Evolutionary conservation across 2,888 invertebrate genomes (phyloP).

Genomic region (Aethes cnicana): DNA sequence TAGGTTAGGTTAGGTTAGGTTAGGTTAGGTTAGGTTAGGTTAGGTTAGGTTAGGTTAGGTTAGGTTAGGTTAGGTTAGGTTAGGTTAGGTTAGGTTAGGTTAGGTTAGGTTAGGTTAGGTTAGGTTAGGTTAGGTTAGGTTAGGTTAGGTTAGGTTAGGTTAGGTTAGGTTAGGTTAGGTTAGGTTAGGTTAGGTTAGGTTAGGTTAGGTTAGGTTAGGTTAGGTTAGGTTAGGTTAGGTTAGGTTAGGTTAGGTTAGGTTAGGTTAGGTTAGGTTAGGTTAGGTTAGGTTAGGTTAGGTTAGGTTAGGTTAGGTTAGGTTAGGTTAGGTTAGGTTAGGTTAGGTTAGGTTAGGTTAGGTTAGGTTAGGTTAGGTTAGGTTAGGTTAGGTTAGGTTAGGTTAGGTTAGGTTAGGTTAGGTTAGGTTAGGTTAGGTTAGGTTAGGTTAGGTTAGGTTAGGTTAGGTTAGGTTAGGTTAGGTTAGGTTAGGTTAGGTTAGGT

Average conservation of each 20-base stretch:
- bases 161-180: slow-evolving; percentile 31
- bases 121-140: slow-evolving; percentile 31
- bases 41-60: slow-evolving; percentile 27
- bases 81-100: slow-evolving; percentile 24
- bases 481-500: slow-evolving; percentile 29
- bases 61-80: slow-evolving; percentile 26
- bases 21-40: slow-evolving; percentile 30
- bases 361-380: slow-evolving; percentile 35
- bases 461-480: slow-evolving; percentile 28
- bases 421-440: slow-evolving; percentile 33
- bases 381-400: slow-evolving; percentile 33
- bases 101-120: slow-evolving; percentile 12
- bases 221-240: slow-evolving; percentile 32
- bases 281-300: slow-evolving; percentile 35
- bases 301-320: slow-evolving; percentile 35
- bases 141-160: slow-evolving; percentile 33
- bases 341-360: slow-evolving; percentile 36
- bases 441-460: slow-evolving; percentile 34
- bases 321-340: slow-evolving; percentile 35
- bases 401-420: slow-evolving; percentile 35
- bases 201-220: slow-evolving; percentile 31
- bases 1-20: slow-evolving; percentile 30
- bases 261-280: slow-evolving; percentile 30
- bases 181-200: slow-evolving; percentile 29
- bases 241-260: slow-evolving; percentile 32